phyloP scores from a whole-genome alignment of 2,888 invertebrate genomes.

The Drosophila mayaguana region DNA sequence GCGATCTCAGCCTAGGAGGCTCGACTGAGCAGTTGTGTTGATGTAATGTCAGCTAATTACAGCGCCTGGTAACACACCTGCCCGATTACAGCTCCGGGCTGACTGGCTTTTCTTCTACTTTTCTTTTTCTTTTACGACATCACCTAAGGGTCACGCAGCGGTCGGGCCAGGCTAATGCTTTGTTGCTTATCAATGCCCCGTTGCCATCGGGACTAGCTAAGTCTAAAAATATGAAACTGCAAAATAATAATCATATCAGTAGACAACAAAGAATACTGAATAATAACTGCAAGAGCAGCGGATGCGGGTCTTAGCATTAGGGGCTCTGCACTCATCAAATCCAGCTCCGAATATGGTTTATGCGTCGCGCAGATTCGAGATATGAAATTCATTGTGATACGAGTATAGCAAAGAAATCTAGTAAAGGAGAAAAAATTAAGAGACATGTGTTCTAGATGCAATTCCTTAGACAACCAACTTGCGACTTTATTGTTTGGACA shows the following conservation, averaged over 20 bases:
- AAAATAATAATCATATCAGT: constrained; percentile 37
- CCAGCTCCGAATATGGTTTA: neutral
- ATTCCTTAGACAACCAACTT: neutral
- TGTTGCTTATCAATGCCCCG: constrained; percentile 43
- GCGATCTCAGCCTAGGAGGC: constrained; percentile 14
- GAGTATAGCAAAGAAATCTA: too few relatives aligned
- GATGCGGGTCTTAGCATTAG: constrained; percentile 14
- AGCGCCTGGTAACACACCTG: constrained; percentile 14
- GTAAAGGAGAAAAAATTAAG: too few relatives aligned
- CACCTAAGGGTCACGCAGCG: constrained; percentile 41
- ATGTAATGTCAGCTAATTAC: constrained; percentile 15
- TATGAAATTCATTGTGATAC: neutral
- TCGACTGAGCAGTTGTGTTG: constrained; percentile 16
- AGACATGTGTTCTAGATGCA: too few relatives aligned
- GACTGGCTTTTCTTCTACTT: neutral
- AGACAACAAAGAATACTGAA: constrained; percentile 43
- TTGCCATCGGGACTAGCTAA: constrained; percentile 31
- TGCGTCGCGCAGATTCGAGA: neutral
- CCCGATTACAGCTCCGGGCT: constrained; percentile 10
- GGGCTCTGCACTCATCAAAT: constrained; percentile 2
- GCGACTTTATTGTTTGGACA: neutral
- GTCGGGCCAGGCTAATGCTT: constrained; percentile 14
- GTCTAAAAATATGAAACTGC: constrained; percentile 51
- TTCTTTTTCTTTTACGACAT: neutral
- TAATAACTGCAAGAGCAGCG: constrained; percentile 23